Evolutionary conservation across 2,113 vertebrate genomes (phyloP).

Genomic region (Cyanoramphus novaezelandiae): DNA sequence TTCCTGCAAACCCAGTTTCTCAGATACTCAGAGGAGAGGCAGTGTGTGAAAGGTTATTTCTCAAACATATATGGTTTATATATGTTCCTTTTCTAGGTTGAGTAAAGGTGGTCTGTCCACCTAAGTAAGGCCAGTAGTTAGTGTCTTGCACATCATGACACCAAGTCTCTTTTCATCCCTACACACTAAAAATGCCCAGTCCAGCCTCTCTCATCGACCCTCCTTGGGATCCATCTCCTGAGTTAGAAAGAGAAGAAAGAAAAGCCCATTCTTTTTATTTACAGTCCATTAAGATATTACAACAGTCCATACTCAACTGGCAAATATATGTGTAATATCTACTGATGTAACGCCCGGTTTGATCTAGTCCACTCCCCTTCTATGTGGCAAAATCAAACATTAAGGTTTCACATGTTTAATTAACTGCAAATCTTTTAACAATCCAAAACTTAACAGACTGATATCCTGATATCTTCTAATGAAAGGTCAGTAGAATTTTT

Average conservation of each 20-base stretch:
- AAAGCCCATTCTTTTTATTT: not conserved
- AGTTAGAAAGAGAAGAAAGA: not conserved
- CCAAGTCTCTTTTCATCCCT: not conserved
- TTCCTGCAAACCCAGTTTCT: not conserved
- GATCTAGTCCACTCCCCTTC: not conserved
- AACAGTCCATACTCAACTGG: not conserved
- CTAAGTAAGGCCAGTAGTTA: not conserved
- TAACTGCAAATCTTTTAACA: not conserved
- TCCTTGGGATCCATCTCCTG: not conserved
- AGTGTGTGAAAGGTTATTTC: not conserved
- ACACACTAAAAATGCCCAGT: not conserved
- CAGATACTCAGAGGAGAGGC: not conserved
- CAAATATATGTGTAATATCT: not conserved
- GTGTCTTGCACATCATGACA: fast-evolving
- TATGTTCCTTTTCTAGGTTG: not conserved
- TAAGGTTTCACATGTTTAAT: not conserved
- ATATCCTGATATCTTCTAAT: not conserved
- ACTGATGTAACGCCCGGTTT: not conserved
- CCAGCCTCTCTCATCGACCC: not conserved
- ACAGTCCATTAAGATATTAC: not conserved
- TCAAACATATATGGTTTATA: not conserved
- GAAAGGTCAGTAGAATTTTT: not conserved
- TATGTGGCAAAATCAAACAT: not conserved
- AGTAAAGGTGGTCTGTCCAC: not conserved
- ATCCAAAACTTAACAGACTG: not conserved